Percentiles rank a stretch among this genome's conserved stretches.
phyloP scores from a whole-genome alignment of 1,140 invertebrate genomes.

The Scylla paramamosain region DNA sequence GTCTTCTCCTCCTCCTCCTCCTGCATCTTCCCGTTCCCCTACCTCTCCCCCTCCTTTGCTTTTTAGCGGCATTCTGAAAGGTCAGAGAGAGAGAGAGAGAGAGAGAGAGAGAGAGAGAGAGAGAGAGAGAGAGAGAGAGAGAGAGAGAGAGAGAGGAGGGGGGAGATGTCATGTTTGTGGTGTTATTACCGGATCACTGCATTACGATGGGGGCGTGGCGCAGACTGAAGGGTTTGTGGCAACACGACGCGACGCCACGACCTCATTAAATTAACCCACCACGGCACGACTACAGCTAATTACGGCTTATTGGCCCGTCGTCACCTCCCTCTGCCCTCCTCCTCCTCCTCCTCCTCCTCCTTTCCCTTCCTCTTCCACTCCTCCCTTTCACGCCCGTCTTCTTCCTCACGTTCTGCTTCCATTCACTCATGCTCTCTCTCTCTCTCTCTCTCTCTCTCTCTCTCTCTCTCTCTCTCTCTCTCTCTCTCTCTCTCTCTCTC shows the following conservation, averaged over 20 bases:
- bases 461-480: conserved; percentile 3
- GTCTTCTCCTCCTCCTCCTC: not conserved
- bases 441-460: not conserved
- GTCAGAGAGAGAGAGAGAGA: conserved; percentile 29
- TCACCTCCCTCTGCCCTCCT: not conserved
- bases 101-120: conserved; percentile 45
- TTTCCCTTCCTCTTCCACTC: not conserved
- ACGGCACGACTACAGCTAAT: not conserved
- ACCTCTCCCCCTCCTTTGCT: not conserved
- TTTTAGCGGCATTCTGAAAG: not conserved
- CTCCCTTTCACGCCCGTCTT: not conserved
- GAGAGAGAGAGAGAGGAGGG: not conserved
- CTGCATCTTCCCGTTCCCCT: too few species aligned
- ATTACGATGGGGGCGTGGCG: not conserved
- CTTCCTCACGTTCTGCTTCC: not conserved
- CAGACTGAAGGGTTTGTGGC: not conserved
- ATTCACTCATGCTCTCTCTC: not conserved
- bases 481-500: conserved; percentile 28
- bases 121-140: conserved; percentile 37
- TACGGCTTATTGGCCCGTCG: not conserved
- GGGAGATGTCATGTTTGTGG: not conserved
- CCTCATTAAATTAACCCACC: not conserved
- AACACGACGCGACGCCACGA: not conserved
- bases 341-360: not conserved
- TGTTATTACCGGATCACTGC: not conserved